phyloP scores from a whole-genome alignment of 1,140 invertebrate species.

The Xylocopa sonorina region DNA sequence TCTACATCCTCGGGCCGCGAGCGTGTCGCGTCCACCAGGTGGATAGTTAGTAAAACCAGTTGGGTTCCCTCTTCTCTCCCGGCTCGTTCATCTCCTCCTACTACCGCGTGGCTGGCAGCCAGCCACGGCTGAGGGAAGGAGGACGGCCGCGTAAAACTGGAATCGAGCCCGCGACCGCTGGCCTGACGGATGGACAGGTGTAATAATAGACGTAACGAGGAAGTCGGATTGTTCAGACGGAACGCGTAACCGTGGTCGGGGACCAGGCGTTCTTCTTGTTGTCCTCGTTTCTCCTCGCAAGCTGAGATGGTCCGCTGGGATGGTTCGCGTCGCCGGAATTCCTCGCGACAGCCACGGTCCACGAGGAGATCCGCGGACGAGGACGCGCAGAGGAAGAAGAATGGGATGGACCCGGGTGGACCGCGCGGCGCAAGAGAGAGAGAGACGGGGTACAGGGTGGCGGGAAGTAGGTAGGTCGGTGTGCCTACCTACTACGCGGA shows the following conservation, averaged over 20 bases:
- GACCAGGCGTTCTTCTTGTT: background rate
- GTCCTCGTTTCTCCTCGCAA: background rate
- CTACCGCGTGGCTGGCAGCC: conserved; percentile 31
- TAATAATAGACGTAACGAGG: conserved; percentile 77
- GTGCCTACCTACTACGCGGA: conserved; percentile 77
- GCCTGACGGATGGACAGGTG: conserved; percentile 74
- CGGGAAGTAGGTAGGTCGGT: conserved; percentile 73
- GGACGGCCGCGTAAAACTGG: conserved; percentile 74
- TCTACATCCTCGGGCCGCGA: conserved; percentile 51
- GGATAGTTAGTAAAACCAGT: conserved; percentile 66
- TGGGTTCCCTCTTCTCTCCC: conserved; percentile 56
- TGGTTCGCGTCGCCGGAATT: background rate
- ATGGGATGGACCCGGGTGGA: conserved; percentile 11
- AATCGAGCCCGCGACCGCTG: conserved; percentile 69
- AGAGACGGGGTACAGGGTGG: conserved; percentile 64
- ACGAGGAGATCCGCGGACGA: too few relatives aligned
- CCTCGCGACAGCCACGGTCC: too few relatives aligned
- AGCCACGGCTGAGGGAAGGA: conserved; percentile 48
- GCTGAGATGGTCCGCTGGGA: background rate
- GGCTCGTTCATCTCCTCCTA: conserved; percentile 60
- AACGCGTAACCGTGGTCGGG: conserved; percentile 6
- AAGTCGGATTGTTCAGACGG: conserved; percentile 61
- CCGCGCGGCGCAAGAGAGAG: conserved; percentile 25
- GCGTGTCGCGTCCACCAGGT: conserved; percentile 58
- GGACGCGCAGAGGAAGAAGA: conserved; percentile 20